These are phyloP conservation scores for Julus scandinavius DNA, from an alignment of 2,888 invertebrate species.

Conservation along the genomic window DNA sequence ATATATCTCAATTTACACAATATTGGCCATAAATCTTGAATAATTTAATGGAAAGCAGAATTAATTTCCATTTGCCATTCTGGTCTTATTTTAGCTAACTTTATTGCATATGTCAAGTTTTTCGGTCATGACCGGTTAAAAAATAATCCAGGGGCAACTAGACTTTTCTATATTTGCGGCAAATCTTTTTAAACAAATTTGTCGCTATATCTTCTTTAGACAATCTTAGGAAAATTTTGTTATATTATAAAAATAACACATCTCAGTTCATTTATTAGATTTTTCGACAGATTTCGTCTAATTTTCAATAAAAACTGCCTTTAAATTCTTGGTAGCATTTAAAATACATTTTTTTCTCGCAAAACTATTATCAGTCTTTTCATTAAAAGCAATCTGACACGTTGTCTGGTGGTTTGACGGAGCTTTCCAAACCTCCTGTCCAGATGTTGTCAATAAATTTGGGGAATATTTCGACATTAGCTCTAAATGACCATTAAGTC, in stretches of 20 bases:
- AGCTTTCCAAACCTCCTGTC: not conserved
- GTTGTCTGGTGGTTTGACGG: not conserved
- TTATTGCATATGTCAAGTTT: slow-evolving; percentile 8
- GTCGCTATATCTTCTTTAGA: too few relatives aligned
- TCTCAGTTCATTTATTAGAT: not conserved
- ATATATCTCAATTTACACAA: not conserved
- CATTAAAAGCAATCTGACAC: slow-evolving; percentile 36
- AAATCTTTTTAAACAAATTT: too few relatives aligned
- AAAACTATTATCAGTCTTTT: not conserved
- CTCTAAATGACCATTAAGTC: not conserved
- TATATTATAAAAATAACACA: not conserved
- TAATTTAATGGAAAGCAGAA: not conserved
- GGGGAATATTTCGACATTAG: not conserved
- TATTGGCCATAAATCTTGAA: not conserved
- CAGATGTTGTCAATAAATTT: not conserved
- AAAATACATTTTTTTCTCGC: not conserved
- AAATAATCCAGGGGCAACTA: not conserved
- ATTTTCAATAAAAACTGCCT: not conserved
- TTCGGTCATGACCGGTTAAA: not conserved
- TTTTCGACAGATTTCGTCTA: not conserved
- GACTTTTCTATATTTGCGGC: too few relatives aligned
- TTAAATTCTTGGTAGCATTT: not conserved
- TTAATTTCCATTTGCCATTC: not conserved
- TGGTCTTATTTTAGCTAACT: not conserved
- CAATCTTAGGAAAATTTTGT: not conserved